phyloP scores from a whole-genome alignment of 2,797 vertebrate species.

The Xenentodon cancila region DNA sequence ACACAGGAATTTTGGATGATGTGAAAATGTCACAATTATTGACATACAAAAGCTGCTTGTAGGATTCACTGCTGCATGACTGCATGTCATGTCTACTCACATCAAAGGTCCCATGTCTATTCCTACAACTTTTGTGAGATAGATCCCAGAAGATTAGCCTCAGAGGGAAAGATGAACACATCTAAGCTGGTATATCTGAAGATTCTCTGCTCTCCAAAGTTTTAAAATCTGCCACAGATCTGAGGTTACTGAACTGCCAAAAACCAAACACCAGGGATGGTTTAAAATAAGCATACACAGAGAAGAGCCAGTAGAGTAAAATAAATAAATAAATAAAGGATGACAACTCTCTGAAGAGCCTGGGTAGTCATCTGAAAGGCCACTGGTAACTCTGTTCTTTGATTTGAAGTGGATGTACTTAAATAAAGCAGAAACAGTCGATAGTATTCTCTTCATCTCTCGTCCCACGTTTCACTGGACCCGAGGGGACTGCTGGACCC shows the following conservation, averaged over 20 bases:
- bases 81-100: conserved; percentile 19
- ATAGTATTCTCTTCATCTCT: conserved; percentile 37
- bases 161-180: conserved; percentile 22
- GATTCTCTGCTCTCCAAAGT: conserved; percentile 23
- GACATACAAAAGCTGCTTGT: conserved; percentile 48
- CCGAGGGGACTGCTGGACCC: background rate
- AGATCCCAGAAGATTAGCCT: conserved; percentile 30
- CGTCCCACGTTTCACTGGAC: conserved; percentile 15
- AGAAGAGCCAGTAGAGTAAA: background rate
- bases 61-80: conserved; percentile 6
- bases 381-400: conserved; percentile 38
- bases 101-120: conserved; percentile 28
- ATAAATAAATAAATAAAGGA: conserved; percentile 6
- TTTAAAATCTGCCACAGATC: conserved; percentile 17
- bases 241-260: conserved; percentile 14
- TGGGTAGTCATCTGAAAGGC: conserved; percentile 49
- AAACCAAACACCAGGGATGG: conserved; percentile 21
- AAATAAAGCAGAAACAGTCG: conserved; percentile 35
- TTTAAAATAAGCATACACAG: conserved; percentile 4
- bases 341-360: conserved; percentile 34
- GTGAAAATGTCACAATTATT: conserved; percentile 42
- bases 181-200: conserved; percentile 43
- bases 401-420: conserved; percentile 31
- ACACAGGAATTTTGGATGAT: conserved; percentile 34
- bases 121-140: conserved; percentile 14